Conservation (phyloP, 2,888 invertebrate genomes). For the Dryadula phaetusa region DNA sequence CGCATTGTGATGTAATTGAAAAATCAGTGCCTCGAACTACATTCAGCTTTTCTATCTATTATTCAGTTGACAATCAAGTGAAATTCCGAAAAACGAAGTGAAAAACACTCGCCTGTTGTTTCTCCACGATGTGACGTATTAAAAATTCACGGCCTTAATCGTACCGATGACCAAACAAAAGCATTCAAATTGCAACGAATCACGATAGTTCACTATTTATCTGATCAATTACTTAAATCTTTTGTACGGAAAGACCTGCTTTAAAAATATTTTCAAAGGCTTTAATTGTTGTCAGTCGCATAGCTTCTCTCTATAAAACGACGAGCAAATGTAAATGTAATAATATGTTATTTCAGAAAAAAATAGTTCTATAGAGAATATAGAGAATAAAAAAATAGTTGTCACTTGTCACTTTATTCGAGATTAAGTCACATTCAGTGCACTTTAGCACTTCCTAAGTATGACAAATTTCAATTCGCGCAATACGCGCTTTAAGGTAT, state of each 20-base stretch:
- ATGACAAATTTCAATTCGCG: too few species aligned
- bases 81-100: slow-evolving; percentile 77
- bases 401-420: too few species aligned
- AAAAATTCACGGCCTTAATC: slow-evolving; percentile 80
- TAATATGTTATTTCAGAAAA: too few species aligned
- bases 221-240: slow-evolving; percentile 57
- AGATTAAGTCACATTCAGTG: too few species aligned
- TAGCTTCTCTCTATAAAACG: background rate
- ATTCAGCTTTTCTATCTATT: slow-evolving; percentile 63
- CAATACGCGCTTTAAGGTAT: too few species aligned
- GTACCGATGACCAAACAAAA: slow-evolving; percentile 70
- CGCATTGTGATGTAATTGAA: slow-evolving; percentile 80
- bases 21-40: slow-evolving; percentile 74
- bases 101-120: slow-evolving; percentile 74
- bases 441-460: too few species aligned
- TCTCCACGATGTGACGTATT: slow-evolving; percentile 69
- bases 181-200: slow-evolving; percentile 58
- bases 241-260: slow-evolving; percentile 32
- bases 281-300: background rate
- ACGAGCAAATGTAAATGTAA: background rate
- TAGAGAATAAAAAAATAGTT: too few species aligned
- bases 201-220: slow-evolving; percentile 65
- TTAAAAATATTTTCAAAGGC: background rate
- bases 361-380: too few species aligned
- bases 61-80: slow-evolving; percentile 80